Evolutionary conservation across 2,797 vertebrate species (phyloP), one percentile per base, ranked within the genome.

Genomic region (Fistularia commersonii): DNA sequence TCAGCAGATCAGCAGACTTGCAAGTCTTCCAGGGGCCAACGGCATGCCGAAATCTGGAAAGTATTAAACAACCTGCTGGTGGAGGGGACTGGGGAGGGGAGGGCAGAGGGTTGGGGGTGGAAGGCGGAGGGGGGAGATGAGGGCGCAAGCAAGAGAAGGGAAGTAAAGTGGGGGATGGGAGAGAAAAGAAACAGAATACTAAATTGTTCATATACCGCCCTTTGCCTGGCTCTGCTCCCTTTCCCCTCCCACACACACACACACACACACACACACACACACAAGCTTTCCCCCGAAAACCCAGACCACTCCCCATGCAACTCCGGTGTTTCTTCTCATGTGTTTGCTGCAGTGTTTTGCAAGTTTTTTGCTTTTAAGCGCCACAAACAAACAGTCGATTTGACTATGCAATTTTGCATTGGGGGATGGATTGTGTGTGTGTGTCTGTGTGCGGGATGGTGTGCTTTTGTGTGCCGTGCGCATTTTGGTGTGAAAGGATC

Each of bases 61-160:
- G 80, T 81, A 91, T 91, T 91, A 91, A 86, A 85, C 87, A 91
- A 90, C 90, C 90, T 91, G 89, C 87, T 84, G 83, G 80, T 82
- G 71, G 65, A 78, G 72, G 61, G 76, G 62, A 67, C n/a, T 67
- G 62, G 55, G 64, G 62, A 54, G 55, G 60, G 66, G 49, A 35
- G 44, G 71, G 62, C 45, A 46, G 74, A 51, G 40, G 40, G 52
- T n/a, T n/a, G n/a, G n/a, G n/a, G n/a, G 42, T 2, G 31, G 46
- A 9, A 35, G 59, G 46, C 56, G 64, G 57, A 47, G 65, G 54
- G 48, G 14, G 34, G 48, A 58, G 33, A 43, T 45, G 45, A 48
- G 51, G 35, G 35, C 54, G 45, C 39, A 59, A 48, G 44, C 55
- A 38, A 57, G 49, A 54, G 50, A 57, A 61, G 49, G 62, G 72